These are phyloP conservation scores for Cryptus armator DNA, from an alignment of 2,888 invertebrate species.

Conservation along the genomic window DNA sequence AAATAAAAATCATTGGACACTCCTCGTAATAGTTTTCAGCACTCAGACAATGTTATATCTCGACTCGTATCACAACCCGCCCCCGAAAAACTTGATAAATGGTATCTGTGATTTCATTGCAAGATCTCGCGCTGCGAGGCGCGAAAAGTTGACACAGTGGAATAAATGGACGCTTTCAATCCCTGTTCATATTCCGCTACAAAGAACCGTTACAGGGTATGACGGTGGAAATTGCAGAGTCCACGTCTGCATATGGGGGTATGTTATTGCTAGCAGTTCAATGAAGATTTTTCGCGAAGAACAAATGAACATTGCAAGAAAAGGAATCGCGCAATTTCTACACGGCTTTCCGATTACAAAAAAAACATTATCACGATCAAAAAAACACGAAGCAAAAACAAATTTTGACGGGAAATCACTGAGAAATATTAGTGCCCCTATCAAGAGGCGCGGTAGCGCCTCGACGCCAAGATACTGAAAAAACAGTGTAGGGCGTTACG, in stretches of 20 bases:
- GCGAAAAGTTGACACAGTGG: background rate
- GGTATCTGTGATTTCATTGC: constrained; percentile 22
- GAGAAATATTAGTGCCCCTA: too few relatives aligned
- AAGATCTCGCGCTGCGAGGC: background rate
- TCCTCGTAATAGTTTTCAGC: too few relatives aligned
- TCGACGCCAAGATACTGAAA: too few relatives aligned
- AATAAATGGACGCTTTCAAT: background rate
- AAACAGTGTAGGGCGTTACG: too few relatives aligned
- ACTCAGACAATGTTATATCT: too few relatives aligned
- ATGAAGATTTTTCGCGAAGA: background rate
- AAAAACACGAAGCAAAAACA: too few relatives aligned
- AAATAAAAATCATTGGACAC: too few relatives aligned
- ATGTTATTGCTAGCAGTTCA: constrained; percentile 22
- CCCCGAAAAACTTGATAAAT: background rate
- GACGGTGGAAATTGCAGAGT: constrained; percentile 38
- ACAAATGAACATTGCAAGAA: constrained; percentile 14
- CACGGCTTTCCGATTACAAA: background rate
- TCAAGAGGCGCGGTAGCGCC: too few relatives aligned
- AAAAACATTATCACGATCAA: too few relatives aligned
- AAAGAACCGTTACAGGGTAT: background rate
- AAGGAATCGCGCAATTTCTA: constrained; percentile 15
- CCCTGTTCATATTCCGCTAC: background rate
- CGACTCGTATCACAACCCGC: too few relatives aligned
- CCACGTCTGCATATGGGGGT: constrained; percentile 32
- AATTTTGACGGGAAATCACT: too few relatives aligned